Evolutionary conservation across 1,140 invertebrate genomes (phyloP), one percentile per base, ranked within the genome.

Genomic region (Hylyphantes graminicola): DNA sequence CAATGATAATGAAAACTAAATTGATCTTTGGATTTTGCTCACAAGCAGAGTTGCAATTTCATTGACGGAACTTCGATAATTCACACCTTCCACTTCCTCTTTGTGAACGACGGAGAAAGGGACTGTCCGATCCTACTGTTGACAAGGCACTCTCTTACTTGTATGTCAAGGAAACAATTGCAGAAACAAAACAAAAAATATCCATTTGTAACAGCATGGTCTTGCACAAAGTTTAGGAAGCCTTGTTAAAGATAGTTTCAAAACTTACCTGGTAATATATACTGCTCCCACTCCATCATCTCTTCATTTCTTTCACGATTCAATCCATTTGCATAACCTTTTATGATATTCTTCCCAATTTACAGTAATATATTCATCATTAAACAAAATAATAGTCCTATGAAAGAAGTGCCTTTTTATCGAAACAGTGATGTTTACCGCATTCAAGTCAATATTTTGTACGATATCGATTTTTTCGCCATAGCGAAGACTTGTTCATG

Each of bases 271-370:
- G 74, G 74, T 35, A 76, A 63, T 76, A 76, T 76, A 19, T 76
- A 76, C 57, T 67, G 64, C 17, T 76, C 74, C 74, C 74, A 76
- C 61, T 76, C 74, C 74, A 76, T 76, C 11, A 76, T 76, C 35
- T 35, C 74, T 63, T 76, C 74, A 76, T 76, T 15, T 63, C 74
- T 35, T 76, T 76, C 9, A 9, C 11, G 17, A 10, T 70, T 70
- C 68, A 70, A 11, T 5, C 50, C 17, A 51, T 35, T 35, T 35
- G 35, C 35, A 35, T 35, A 35, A 35, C 35, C 35, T 35, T 35
- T 35, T n/a, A n/a, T n/a, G 5, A 35, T 35, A 35, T 35, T 35
- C 35, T 35, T 35, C 35, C 35, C 35, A 35, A 35, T 35, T 68
- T 48, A 53, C 11, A 53, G 50, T 17, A 70, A 70, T 59, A 13